Conservation (phyloP, 2,888 invertebrate genomes). For the Tenthredo distinguenda region DNA sequence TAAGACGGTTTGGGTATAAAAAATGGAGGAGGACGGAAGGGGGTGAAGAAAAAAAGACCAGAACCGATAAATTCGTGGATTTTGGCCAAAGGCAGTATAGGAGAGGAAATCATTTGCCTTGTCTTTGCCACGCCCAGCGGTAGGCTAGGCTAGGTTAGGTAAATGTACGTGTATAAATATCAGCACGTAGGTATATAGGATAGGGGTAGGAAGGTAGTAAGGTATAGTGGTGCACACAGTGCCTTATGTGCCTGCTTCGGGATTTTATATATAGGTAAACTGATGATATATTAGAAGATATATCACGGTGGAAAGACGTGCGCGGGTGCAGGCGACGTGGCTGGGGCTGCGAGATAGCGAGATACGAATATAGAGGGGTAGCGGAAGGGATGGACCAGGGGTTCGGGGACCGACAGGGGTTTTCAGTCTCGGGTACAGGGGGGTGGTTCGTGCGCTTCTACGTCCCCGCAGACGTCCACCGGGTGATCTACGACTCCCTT, state of each 20-base stretch:
- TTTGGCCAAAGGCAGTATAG: not conserved
- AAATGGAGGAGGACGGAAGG: not conserved
- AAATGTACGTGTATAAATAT: not conserved
- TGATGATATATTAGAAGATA: slow-evolving; percentile 62
- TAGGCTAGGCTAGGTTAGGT: slow-evolving; percentile 50
- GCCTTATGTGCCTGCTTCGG: slow-evolving; percentile 67
- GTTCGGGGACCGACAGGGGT: slow-evolving; percentile 38
- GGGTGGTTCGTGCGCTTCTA: slow-evolving; percentile 64
- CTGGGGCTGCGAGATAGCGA: slow-evolving; percentile 71
- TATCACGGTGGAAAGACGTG: slow-evolving; percentile 61
- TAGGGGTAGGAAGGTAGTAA: not conserved
- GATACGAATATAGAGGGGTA: slow-evolving; percentile 68
- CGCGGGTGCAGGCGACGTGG: slow-evolving; percentile 62
- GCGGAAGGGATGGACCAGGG: slow-evolving; percentile 59
- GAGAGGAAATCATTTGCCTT: slow-evolving; percentile 46
- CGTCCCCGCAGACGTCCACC: slow-evolving; percentile 77
- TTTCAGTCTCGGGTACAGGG: slow-evolving; percentile 45
- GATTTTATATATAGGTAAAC: slow-evolving; percentile 67
- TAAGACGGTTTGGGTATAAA: not conserved
- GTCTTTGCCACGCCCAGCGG: slow-evolving; percentile 71
- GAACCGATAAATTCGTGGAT: slow-evolving; percentile 7
- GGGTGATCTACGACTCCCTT: slow-evolving; percentile 77
- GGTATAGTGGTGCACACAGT: slow-evolving; percentile 33
- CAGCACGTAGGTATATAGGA: not conserved
- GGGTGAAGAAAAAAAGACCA: not conserved